Conservation (phyloP, 2,113 vertebrate species). For the Elachura formosa region DNA sequence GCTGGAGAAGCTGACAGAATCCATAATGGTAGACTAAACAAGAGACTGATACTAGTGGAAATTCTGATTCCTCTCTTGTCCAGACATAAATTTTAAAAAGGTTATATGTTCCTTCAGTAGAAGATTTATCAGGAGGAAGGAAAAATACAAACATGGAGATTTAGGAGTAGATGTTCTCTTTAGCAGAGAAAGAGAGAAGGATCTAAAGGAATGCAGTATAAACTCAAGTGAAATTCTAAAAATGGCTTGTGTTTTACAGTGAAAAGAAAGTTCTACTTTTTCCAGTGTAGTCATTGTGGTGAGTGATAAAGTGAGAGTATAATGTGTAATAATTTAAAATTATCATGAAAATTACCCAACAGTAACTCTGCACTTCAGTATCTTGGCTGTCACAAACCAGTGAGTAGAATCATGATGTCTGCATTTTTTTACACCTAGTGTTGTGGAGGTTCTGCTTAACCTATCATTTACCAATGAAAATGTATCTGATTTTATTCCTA, state of each 20-base stretch:
- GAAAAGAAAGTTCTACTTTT: slow-evolving; percentile 7
- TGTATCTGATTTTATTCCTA: slow-evolving; percentile 9
- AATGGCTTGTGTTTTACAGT: background rate
- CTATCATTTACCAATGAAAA: slow-evolving; percentile 24
- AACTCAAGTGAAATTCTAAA: background rate
- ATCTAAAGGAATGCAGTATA: background rate
- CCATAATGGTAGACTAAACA: background rate
- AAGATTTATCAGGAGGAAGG: background rate
- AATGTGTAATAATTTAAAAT: background rate
- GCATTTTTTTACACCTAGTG: background rate
- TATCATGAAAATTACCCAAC: background rate
- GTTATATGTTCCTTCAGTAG: background rate
- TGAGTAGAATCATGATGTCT: background rate
- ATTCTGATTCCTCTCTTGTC: background rate
- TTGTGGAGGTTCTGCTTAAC: slow-evolving; percentile 18
- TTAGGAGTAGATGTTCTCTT: background rate
- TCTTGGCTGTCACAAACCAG: background rate
- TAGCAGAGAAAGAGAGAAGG: background rate
- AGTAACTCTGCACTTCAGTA: background rate
- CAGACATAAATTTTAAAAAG: background rate
- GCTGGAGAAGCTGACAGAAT: background rate
- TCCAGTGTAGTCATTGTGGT: background rate
- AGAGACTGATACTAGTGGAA: background rate
- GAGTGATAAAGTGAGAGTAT: background rate
- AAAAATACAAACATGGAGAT: background rate